Conservation (phyloP, 2,797 vertebrate genomes). For the Chloroceryle inda region DNA sequence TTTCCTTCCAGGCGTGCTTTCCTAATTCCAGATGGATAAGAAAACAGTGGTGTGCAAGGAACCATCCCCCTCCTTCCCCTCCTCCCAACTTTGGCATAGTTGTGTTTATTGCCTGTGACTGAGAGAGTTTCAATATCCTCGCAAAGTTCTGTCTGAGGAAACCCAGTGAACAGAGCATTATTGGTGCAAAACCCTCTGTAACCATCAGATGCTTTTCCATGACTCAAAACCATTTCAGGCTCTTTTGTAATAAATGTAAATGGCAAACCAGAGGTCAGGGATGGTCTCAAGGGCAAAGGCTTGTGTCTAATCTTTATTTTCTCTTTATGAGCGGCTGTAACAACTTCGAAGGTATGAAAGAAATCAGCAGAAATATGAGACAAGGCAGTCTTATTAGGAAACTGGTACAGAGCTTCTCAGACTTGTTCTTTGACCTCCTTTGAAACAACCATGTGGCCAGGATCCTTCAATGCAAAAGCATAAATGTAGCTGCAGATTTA, state of each 20-base stretch:
- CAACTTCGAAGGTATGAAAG: constrained; percentile 61
- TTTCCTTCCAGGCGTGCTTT: constrained; percentile 66
- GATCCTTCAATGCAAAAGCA: constrained; percentile 9
- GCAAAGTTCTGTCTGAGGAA: constrained; percentile 62
- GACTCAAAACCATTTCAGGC: constrained; percentile 53
- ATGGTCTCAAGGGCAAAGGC: constrained; percentile 67
- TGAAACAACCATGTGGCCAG: neutral
- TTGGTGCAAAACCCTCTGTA: constrained; percentile 61
- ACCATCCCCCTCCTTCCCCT: constrained; percentile 48
- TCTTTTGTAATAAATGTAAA: constrained; percentile 75
- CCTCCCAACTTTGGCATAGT: constrained; percentile 56
- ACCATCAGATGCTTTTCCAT: constrained; percentile 38
- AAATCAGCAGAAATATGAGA: constrained; percentile 65
- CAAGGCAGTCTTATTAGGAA: constrained; percentile 56
- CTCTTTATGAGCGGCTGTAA: constrained; percentile 67
- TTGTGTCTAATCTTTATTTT: constrained; percentile 69
- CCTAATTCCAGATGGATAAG: constrained; percentile 73
- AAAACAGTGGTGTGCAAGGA: constrained; percentile 46
- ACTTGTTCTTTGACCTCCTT: constrained; percentile 53
- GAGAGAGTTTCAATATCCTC: constrained; percentile 62
- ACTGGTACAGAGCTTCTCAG: constrained; percentile 36
- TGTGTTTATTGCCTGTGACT: constrained; percentile 72
- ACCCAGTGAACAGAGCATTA: neutral
- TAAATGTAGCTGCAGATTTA: neutral
- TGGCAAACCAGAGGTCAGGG: constrained; percentile 68